phyloP scores from a whole-genome alignment of 2,888 invertebrate genomes.

The Agrochola macilenta region DNA sequence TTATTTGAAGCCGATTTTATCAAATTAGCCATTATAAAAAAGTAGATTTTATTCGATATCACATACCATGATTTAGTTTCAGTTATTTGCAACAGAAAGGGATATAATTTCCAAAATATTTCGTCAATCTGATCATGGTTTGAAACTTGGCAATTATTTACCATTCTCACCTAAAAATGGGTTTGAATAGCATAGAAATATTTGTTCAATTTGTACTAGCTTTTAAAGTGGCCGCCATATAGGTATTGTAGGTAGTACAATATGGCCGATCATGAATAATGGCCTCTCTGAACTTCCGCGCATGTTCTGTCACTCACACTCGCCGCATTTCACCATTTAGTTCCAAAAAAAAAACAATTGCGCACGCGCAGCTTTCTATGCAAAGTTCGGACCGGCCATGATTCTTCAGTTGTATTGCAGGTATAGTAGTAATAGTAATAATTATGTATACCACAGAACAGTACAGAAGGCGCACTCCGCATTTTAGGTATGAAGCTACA shows the following conservation, averaged over 20 bases:
- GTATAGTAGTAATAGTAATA: background rate
- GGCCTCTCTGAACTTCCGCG: too few relatives aligned
- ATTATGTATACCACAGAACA: background rate
- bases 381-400: background rate
- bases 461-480: too few relatives aligned
- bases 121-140: background rate
- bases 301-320: background rate
- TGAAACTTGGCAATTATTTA: background rate
- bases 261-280: background rate
- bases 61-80: too few relatives aligned
- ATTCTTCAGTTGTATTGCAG: background rate
- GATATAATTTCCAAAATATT: too few relatives aligned
- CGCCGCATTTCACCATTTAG: background rate
- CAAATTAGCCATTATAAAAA: background rate
- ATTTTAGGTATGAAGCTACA: too few relatives aligned
- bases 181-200: background rate
- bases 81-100: too few relatives aligned
- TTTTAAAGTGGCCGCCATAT: background rate
- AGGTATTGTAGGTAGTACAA: background rate
- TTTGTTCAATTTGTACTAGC: background rate
- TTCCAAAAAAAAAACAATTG: too few relatives aligned
- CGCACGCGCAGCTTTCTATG: background rate
- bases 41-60: background rate
- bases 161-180: background rate
- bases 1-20: background rate